Evolutionary conservation across 2,113 vertebrate genomes (phyloP).

Genomic region (Hepsetus odoe): DNA sequence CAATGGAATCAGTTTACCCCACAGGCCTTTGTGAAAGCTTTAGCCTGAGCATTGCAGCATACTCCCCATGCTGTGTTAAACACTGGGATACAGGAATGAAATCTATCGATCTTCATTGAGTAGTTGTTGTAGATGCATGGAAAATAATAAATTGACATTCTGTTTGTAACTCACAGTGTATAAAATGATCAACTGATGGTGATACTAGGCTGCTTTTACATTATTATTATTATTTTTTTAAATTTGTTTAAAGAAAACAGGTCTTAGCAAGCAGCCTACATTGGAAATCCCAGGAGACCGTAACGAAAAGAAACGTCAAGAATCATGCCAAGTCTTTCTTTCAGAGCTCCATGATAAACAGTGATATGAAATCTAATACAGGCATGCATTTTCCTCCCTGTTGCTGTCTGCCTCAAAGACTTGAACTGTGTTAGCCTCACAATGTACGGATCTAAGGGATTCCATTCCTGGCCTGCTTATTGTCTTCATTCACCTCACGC

Average conservation of each 20-base stretch:
- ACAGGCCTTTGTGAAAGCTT: too few species aligned
- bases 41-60: too few species aligned
- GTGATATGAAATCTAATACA: conserved; percentile 31
- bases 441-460: conserved; percentile 28
- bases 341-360: conserved; percentile 20
- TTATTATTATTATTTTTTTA: too few species aligned
- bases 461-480: conserved; percentile 10
- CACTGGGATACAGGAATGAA: too few species aligned
- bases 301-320: background rate
- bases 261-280: background rate
- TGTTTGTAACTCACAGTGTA: too few species aligned
- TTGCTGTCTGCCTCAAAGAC: conserved; percentile 43
- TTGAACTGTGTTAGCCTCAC: conserved; percentile 2
- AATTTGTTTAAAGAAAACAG: background rate
- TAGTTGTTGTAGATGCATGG: too few species aligned
- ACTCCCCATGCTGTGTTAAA: too few species aligned
- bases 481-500: conserved; percentile 1
- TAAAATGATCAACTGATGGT: too few species aligned
- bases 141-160: too few species aligned
- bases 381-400: conserved; percentile 23
- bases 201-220: too few species aligned
- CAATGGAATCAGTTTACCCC: too few species aligned
- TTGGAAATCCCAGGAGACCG: background rate
- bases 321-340: background rate
- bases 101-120: too few species aligned